Base-by-base conservation (phyloP, 2,113 vertebrate genomes). In the Chaetodon trifascialis region DNA sequence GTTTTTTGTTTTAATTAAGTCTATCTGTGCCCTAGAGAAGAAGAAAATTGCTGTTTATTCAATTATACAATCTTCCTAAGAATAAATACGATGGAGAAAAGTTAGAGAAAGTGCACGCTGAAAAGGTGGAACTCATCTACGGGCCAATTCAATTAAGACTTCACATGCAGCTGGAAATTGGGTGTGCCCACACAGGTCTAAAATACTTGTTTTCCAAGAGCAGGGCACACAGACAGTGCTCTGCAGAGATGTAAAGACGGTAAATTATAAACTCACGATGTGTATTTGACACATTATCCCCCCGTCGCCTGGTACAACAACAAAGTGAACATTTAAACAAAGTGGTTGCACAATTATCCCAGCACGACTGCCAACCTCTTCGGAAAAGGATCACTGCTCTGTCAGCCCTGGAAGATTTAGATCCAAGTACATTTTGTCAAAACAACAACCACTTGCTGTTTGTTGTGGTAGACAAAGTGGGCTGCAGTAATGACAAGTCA, bases 341-440 rank as follows among this genome's bases (percentile, higher is more conserved):
- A 87, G 73, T 80, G 83, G 80, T 83, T 90, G 86, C 73, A 79
- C 86, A 92, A 91, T 93, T 86, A 92, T 87, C 88, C 83, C 92
- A 74, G 74, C 84, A 73, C 40, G 56, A 76, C 86, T 76, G 63
- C 87, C 76, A 86, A 69, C 58, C 67, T 68, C 83, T 77, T 84
- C 12, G 44, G 70, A 90, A 79, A 82, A 71, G 62, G 76, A 78
- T 83, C 68, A 62, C 75, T n/a, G 59, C 84, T 89, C 77, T 76
- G 51, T 85, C 76, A 89, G 59, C 38, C 5, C 38, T 40, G 38
- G 52, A 69, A 83, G 73, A 76, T 89, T 84, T 85, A 54, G 84
- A 91, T 84, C 86, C 80, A 87, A 87, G 76, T 65, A 74, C 25
- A 47, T 85, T 82, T 73, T 80, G 80, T 72, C 66, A 83, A 85